Evolutionary conservation across 2,888 invertebrate species (phyloP).

Genomic region (Trichopoda pennipes): DNA sequence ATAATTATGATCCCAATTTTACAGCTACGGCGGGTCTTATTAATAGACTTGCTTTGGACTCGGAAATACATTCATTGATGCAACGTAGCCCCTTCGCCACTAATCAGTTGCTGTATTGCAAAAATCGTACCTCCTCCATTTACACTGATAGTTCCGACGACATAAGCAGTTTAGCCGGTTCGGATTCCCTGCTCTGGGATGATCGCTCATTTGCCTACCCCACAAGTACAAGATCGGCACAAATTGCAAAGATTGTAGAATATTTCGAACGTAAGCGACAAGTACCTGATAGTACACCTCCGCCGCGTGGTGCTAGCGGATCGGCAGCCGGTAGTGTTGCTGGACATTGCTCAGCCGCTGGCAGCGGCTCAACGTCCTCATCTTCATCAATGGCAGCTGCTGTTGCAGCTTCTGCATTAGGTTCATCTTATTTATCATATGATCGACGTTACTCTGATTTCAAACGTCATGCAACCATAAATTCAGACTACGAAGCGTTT

Average conservation of each 20-base stretch:
- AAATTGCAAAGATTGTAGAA: constrained; percentile 92
- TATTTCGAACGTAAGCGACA: constrained; percentile 91
- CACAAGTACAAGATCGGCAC: constrained; percentile 83
- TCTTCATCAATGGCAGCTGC: constrained; percentile 75
- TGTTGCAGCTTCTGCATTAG: constrained; percentile 78
- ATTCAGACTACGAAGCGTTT: constrained; percentile 78
- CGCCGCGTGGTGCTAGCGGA: constrained; percentile 67
- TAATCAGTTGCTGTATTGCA: constrained; percentile 83
- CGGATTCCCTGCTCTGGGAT: constrained; percentile 87
- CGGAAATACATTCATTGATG: constrained; percentile 81
- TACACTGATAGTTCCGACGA: constrained; percentile 94
- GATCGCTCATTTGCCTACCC: constrained; percentile 84
- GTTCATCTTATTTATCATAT: constrained; percentile 77
- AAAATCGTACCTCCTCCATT: constrained; percentile 88
- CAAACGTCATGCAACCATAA: constrained; percentile 76
- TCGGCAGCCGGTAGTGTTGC: constrained; percentile 67
- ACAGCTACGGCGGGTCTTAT: constrained; percentile 81
- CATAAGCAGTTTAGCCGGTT: constrained; percentile 89
- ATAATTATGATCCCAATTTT: constrained; percentile 74
- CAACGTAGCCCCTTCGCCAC: constrained; percentile 81
- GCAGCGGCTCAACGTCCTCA: constrained; percentile 72
- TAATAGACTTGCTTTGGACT: constrained; percentile 81
- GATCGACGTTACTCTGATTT: constrained; percentile 78
- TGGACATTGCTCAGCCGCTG: constrained; percentile 70
- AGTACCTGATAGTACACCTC: constrained; percentile 78